phyloP scores from a whole-genome alignment of 2,888 invertebrate species.

The Cyaniris semiargus region DNA sequence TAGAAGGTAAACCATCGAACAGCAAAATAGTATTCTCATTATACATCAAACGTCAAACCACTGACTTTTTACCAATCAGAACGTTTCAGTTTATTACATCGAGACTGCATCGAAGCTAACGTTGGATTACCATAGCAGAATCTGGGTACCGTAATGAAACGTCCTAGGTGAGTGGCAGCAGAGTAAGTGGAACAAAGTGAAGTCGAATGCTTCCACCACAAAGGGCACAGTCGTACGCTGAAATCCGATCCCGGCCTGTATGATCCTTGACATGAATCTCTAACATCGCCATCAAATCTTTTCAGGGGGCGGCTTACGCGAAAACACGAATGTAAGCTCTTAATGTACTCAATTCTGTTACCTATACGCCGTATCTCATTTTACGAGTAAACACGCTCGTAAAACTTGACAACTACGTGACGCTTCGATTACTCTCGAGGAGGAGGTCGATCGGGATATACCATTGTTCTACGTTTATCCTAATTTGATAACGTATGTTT shows the following conservation, averaged over 20 bases:
- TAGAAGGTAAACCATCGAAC: no score
- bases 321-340: constrained; percentile 69
- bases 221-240: constrained; percentile 77
- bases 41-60: no score
- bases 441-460: neutral
- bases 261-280: constrained; percentile 81
- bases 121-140: neutral
- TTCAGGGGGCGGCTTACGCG: constrained; percentile 74
- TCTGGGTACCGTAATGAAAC: constrained; percentile 59
- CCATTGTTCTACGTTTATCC: constrained; percentile 1
- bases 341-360: constrained; percentile 66
- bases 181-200: constrained; percentile 74
- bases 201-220: constrained; percentile 76
- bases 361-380: constrained; percentile 47
- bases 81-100: neutral
- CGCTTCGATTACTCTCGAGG: constrained; percentile 1
- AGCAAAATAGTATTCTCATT: no score
- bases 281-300: constrained; percentile 79
- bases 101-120: neutral
- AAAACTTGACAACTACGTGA: constrained; percentile 23
- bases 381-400: constrained; percentile 41
- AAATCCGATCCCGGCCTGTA: constrained; percentile 74
- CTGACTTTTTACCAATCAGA: neutral
- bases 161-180: constrained; percentile 74
- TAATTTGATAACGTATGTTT: neutral